Conservation (phyloP, 2,113 vertebrate genomes). For the Morone saxatilis region DNA sequence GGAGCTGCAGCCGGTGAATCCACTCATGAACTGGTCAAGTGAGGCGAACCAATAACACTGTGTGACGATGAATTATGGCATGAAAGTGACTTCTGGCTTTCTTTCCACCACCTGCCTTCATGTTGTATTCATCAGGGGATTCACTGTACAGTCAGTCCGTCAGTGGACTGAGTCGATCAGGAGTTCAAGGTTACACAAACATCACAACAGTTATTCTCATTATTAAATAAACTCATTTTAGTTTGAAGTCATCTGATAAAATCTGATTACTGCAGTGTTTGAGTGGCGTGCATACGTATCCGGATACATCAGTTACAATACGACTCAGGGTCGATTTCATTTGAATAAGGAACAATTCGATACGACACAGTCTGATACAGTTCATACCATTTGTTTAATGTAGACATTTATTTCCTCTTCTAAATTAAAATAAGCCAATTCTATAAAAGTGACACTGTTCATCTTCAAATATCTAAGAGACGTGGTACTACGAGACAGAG, state of each 20-base stretch:
- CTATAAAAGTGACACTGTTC: too few species aligned
- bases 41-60: slow-evolving; percentile 38
- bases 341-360: too few species aligned
- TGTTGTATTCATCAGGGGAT: slow-evolving; percentile 18
- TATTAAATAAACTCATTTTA: too few species aligned
- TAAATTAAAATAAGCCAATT: too few species aligned
- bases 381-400: too few species aligned
- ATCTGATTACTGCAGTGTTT: background rate
- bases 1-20: slow-evolving; percentile 13
- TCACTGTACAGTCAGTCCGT: background rate
- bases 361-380: too few species aligned
- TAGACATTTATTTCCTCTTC: too few species aligned
- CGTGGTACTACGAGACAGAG: too few species aligned
- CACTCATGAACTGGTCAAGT: slow-evolving; percentile 31
- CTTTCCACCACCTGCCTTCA: background rate
- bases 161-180: background rate
- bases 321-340: too few species aligned
- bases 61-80: slow-evolving; percentile 24
- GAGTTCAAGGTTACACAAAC: background rate
- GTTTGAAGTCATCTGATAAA: background rate
- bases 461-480: too few species aligned
- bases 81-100: slow-evolving; percentile 41
- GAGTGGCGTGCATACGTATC: background rate
- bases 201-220: too few species aligned
- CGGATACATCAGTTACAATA: too few species aligned